phyloP scores from a whole-genome alignment of 2,113 vertebrate genomes.

The Melanostigma gelatinosum region DNA sequence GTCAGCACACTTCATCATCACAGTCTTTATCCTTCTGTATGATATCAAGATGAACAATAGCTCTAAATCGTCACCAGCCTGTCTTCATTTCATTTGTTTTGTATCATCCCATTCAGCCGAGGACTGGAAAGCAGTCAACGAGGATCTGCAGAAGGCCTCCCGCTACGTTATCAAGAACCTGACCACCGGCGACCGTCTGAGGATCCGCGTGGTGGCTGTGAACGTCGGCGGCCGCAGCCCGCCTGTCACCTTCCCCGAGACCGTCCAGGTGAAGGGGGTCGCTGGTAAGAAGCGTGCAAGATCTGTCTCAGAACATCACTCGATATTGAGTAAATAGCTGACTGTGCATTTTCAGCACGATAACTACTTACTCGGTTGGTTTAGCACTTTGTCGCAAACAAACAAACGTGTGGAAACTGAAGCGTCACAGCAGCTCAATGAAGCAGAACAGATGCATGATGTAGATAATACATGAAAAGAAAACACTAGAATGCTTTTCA shows the following conservation, averaged over 20 bases:
- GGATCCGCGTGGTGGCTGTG: constrained; percentile 86
- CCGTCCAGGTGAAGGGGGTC: constrained; percentile 87
- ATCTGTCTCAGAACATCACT: not conserved
- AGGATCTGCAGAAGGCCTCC: constrained; percentile 87
- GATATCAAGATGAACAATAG: not conserved
- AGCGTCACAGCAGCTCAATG: not conserved
- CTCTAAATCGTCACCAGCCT: not conserved
- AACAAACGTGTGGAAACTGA: not conserved
- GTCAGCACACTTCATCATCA: not conserved
- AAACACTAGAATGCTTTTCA: not conserved
- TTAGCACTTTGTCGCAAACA: not conserved
- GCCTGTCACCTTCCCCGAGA: constrained; percentile 82
- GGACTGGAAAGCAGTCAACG: constrained; percentile 89
- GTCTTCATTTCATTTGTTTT: not conserved
- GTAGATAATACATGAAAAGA: not conserved
- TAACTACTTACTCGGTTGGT: not conserved
- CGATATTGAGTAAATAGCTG: too few species aligned
- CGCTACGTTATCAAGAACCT: constrained; percentile 87
- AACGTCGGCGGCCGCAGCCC: constrained; percentile 83
- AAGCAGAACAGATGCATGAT: not conserved
- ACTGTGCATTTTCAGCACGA: not conserved
- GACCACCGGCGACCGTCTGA: constrained; percentile 86
- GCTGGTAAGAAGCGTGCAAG: constrained; percentile 81
- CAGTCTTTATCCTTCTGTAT: not conserved
- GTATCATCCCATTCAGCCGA: constrained; percentile 76